phyloP scores from a whole-genome alignment of 2,113 vertebrate genomes.

The Pipa parva region DNA sequence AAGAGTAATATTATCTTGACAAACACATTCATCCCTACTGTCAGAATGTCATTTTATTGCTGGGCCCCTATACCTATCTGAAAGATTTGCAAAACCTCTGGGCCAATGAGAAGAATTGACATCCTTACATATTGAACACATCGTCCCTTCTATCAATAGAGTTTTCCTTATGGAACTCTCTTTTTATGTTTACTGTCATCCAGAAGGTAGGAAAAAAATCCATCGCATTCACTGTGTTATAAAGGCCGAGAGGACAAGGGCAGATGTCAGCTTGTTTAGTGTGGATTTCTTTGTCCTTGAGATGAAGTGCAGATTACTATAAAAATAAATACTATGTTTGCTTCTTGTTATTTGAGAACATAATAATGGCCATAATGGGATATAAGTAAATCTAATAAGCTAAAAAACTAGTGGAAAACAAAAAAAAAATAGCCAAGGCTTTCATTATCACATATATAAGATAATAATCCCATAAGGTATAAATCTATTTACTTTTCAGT shows the following conservation, averaged over 20 bases:
- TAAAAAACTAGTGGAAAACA: too few relatives aligned
- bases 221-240: constrained; percentile 49
- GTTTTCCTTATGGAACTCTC: constrained; percentile 48
- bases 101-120: constrained; percentile 72
- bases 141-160: constrained; percentile 65
- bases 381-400: too few relatives aligned
- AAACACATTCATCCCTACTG: constrained; percentile 72
- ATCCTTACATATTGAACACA: constrained; percentile 73
- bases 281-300: not conserved
- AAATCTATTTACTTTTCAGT: too few relatives aligned
- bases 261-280: constrained; percentile 38
- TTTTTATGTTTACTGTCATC: not conserved
- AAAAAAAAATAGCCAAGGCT: too few relatives aligned
- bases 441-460: too few relatives aligned
- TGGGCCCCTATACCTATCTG: constrained; percentile 67
- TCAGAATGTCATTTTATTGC: constrained; percentile 76
- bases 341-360: too few relatives aligned
- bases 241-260: constrained; percentile 55
- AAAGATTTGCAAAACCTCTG: constrained; percentile 77
- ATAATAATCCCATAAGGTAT: too few relatives aligned
- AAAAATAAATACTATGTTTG: too few relatives aligned
- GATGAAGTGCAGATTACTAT: not conserved
- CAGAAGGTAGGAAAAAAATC: constrained; percentile 53
- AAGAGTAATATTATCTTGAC: constrained; percentile 80
- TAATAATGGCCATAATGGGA: too few relatives aligned